Conservation (phyloP, 2,113 vertebrate species). For the Galeopterus variegatus region DNA sequence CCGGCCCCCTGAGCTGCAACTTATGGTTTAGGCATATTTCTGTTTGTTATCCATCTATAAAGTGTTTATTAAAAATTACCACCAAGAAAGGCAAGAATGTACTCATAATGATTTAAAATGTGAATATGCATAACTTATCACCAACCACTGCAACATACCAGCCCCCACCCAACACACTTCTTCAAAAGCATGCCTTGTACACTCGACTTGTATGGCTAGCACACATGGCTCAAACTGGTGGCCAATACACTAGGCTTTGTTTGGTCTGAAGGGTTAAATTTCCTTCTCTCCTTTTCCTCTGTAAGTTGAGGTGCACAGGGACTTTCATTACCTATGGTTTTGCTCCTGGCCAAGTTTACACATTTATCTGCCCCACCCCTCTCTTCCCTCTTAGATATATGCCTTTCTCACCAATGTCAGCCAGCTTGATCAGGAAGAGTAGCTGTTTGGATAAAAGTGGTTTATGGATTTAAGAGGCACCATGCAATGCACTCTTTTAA, state of each 20-base stretch:
- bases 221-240: not conserved
- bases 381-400: not conserved
- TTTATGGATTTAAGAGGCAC: not conserved
- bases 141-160: not conserved
- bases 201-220: not conserved
- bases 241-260: not conserved
- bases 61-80: not conserved
- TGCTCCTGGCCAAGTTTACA: not conserved
- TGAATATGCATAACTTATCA: not conserved
- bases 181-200: not conserved
- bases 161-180: not conserved
- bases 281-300: not conserved
- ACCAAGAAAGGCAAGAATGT: not conserved
- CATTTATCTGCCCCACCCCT: not conserved
- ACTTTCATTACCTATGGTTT: not conserved
- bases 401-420: not conserved
- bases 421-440: not conserved
- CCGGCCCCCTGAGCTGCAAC: not conserved
- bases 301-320: not conserved
- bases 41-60: not conserved
- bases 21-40: not conserved
- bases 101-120: not conserved
- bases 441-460: not conserved
- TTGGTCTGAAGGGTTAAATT: not conserved
- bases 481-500: not conserved